Evolutionary conservation across 1,140 invertebrate species (phyloP).

Genomic region (Lerema accius): DNA sequence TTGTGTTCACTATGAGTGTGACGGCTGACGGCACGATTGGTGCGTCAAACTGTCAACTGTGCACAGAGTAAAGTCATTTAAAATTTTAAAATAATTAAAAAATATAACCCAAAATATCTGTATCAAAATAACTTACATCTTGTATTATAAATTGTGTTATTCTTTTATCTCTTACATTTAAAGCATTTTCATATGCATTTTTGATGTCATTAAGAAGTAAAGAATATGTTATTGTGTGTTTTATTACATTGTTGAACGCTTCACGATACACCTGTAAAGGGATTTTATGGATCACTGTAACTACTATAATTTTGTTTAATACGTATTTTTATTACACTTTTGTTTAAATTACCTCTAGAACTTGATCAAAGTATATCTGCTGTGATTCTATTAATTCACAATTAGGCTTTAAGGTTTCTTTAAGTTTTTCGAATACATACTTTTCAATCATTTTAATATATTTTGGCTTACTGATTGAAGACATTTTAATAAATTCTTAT

Average conservation of each 20-base stretch:
- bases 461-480: slow-evolving; percentile 48
- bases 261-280: slow-evolving; percentile 71
- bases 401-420: slow-evolving; percentile 51
- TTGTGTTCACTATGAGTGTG: too few species aligned
- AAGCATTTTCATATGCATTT: slow-evolving; percentile 67
- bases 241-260: slow-evolving; percentile 62
- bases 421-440: slow-evolving; percentile 52
- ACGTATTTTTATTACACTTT: too few species aligned
- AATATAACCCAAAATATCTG: too few species aligned
- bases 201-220: slow-evolving; percentile 64
- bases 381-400: slow-evolving; percentile 60
- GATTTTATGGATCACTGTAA: too few species aligned
- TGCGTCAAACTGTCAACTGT: too few species aligned
- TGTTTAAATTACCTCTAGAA: slow-evolving; percentile 60
- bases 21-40: too few species aligned
- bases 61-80: too few species aligned
- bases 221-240: slow-evolving; percentile 61
- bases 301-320: too few species aligned
- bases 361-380: slow-evolving; percentile 59
- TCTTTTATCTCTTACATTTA: slow-evolving; percentile 64
- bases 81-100: too few species aligned
- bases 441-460: slow-evolving; percentile 64
- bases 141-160: slow-evolving; percentile 66
- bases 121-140: slow-evolving; percentile 64
- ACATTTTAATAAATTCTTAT: slow-evolving; percentile 28